phyloP scores from a whole-genome alignment of 2,113 vertebrate genomes.

The Syngnathoides biaculeatus region DNA sequence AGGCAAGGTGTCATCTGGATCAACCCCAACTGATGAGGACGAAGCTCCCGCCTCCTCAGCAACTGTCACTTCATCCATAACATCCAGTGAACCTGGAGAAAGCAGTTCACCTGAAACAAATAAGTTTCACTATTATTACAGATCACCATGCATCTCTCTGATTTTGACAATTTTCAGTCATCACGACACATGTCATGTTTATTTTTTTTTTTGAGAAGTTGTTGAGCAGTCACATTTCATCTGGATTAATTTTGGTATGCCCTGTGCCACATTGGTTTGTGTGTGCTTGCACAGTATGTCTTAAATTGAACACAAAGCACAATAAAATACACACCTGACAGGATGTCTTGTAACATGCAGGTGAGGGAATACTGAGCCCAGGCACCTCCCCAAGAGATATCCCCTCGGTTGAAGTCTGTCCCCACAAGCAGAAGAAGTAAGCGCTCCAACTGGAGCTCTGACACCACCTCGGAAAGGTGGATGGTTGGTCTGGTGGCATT shows the following conservation, averaged over 20 bases:
- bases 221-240: too few species aligned
- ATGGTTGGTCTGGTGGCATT: constrained; percentile 96
- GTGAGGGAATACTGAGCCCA: constrained; percentile 99
- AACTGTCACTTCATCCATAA: constrained; percentile 85
- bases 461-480: constrained; percentile 95
- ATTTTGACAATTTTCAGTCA: not conserved
- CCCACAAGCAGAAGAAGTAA: constrained; percentile 91
- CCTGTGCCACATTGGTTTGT: not conserved
- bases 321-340: constrained; percentile 80
- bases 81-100: constrained; percentile 82
- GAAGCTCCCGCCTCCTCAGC: constrained; percentile 86
- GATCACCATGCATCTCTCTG: not conserved
- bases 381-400: constrained; percentile 97
- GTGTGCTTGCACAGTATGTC: not conserved
- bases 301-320: not conserved
- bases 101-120: constrained; percentile 84
- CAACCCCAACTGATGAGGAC: constrained; percentile 67
- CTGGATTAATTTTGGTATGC: not conserved
- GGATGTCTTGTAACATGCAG: constrained; percentile 97
- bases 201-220: not conserved
- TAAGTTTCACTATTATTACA: not conserved
- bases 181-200: too few species aligned
- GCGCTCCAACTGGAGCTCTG: constrained; percentile 93
- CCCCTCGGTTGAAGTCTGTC: constrained; percentile 96
- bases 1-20: constrained; percentile 86